Base-by-base conservation (phyloP, 2,113 vertebrate genomes). In the Donacobius atricapilla region DNA sequence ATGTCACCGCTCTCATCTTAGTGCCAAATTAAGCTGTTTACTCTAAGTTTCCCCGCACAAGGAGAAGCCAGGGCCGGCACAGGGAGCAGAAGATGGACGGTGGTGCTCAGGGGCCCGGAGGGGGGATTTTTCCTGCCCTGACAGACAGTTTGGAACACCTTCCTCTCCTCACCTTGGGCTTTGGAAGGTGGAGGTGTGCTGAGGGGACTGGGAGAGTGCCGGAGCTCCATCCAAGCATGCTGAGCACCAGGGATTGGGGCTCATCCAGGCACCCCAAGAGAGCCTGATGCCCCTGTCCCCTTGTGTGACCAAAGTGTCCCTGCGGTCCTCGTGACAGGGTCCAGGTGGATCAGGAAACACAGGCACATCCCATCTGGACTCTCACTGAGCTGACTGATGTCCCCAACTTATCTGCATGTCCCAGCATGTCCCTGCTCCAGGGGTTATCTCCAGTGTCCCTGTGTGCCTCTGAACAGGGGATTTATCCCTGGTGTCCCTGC, bases 1-100 rank as follows among this genome's bases (percentile, higher is more conserved):
- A 56, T 91, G 93, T 90, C 90, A 90, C 87, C 0, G 1, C 86
- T 93, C 88, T 23, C 42, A 70, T 92, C n/a, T n/a, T 69, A 56
- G 87, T 64, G 58, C 91, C 95, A 95, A 96, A 95, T 96, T 66
- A 83, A 96, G 95, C 88, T 97, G 94, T 96, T 97, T 96, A 65
- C 71, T 94, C 88, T 83, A 83, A 92, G 77, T 89, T 93, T 76
- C 45, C 66, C 91, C 0, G 0, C 93, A 90, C 68, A 58, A 58
- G 88, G 68, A 86, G 77, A 76, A 83, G 69, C 22, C 0, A 0
- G 69, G 84, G 68, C 86, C 0, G 0, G 44, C 24, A 0, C 27
- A 1, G 30, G 75, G 58, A 89, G 60, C 72, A 1, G 9, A 84
- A 94, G 96, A 97, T 95, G 90, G 85, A 93, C 96, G 87, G 51